These are phyloP conservation scores for Acanthosoma haemorrhoidale DNA, from an alignment of 2,888 invertebrate species.

Conservation along the genomic window DNA sequence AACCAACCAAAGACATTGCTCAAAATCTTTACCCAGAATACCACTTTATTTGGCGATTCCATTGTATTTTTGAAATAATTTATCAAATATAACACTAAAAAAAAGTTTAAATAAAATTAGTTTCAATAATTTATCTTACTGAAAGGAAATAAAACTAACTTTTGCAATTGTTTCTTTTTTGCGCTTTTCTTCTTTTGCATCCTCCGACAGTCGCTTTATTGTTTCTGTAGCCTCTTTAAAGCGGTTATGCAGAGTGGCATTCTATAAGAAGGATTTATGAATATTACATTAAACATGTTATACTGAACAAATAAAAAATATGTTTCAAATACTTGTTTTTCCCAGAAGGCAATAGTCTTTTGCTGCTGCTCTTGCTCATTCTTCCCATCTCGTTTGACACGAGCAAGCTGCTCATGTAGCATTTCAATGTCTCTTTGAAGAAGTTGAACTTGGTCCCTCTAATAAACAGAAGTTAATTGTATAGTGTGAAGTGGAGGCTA, in stretches of 20 bases:
- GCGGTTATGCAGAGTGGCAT: constrained; percentile 23
- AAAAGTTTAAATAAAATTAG: not conserved
- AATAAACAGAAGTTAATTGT: constrained; percentile 41
- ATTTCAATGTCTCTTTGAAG: constrained; percentile 53
- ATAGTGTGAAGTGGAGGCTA: too few species aligned
- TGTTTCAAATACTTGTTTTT: constrained; percentile 46
- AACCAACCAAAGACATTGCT: too few species aligned
- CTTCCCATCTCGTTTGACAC: constrained; percentile 48
- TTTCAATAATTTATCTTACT: not conserved
- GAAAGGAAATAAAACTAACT: not conserved
- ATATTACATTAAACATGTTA: not conserved
- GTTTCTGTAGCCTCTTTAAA: constrained; percentile 31
- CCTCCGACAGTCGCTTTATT: constrained; percentile 47
- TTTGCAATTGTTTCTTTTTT: constrained; percentile 34
- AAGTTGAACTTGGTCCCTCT: constrained; percentile 56
- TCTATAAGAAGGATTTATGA: not conserved
- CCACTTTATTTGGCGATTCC: too few species aligned
- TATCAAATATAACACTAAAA: not conserved
- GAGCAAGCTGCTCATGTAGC: constrained; percentile 50
- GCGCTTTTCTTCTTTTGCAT: constrained; percentile 51
- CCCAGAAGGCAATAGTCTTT: constrained; percentile 46
- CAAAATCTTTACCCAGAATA: too few species aligned
- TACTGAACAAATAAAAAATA: not conserved
- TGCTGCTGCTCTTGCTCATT: constrained; percentile 47
- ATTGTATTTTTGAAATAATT: not conserved